Base-by-base conservation (phyloP, 1,140 invertebrate genomes). In the Laupala kohalensis region DNA sequence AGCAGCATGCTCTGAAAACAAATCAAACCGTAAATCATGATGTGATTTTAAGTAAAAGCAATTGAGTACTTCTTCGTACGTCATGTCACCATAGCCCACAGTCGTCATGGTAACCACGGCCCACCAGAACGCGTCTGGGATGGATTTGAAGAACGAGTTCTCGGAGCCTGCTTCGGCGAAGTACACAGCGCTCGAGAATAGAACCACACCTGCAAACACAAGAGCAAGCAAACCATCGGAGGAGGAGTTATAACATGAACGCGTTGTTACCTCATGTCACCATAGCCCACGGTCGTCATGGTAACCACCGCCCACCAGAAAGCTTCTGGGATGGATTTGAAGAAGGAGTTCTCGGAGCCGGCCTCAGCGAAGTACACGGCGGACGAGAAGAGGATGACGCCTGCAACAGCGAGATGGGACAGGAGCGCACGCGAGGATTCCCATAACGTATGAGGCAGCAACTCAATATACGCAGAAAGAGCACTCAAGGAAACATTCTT, bases 231-330 rank as follows among this genome's bases (percentile, higher is more conserved):
- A 24, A 67, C 62, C 25, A 66, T 19, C 63, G 53, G 64, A 27
- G 15, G 71, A 27, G 53, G 71, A 53, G 25, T 27, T 28, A 28
- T 67, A 73, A 27, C 70, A 23, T 25, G 53, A 19, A 23, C 26
- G 62, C 25, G 30, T 28, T 74, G 85, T 86, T 91, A 92, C 91
- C 90, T 93, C 94, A 97, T 97, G 85, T 98, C 96, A 82, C 96
- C 96, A 87, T 98, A 98, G 80, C n/a, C 95, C 75, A 97, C 95
- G 75, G 95, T 97, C 77, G 95, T 93, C 96, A 98, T 98, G 83
- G 96, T 98, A 83, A 98, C 96, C 82, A 99, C 95, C 81, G 93
- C 93, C 95, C 96, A 99, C 97, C 96, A 98, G 89, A 98, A 98
- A 82, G 95, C 94, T 85, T 92, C 92, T 80, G 92, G 93, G 87